phyloP scores from a whole-genome alignment of 2,888 invertebrate genomes.

The Leptopilina myrica region DNA sequence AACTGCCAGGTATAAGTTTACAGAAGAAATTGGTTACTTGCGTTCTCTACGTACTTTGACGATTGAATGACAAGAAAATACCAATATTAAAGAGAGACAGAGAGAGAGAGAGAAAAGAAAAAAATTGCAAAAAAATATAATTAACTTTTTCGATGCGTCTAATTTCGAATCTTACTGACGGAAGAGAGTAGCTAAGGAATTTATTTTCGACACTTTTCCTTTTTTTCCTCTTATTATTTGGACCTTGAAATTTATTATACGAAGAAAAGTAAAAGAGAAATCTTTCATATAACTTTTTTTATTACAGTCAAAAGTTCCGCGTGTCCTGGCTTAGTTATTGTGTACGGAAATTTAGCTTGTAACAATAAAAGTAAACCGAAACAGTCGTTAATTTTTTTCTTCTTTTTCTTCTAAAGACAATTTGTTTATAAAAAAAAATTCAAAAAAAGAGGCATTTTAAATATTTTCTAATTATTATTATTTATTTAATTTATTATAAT shows the following conservation, averaged over 20 bases:
- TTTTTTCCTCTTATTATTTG: background rate
- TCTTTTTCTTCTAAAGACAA: no score
- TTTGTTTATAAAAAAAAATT: no score
- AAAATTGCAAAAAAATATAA: background rate
- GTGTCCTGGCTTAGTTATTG: background rate
- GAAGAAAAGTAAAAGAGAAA: conserved; percentile 33
- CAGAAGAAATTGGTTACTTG: conserved; percentile 17
- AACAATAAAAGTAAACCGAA: background rate
- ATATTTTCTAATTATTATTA: no score
- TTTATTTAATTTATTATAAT: no score
- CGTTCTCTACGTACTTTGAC: background rate
- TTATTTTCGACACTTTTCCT: background rate
- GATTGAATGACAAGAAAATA: background rate
- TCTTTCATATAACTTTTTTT: conserved; percentile 45
- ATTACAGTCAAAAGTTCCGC: background rate
- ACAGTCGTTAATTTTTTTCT: no score
- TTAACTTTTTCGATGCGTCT: background rate
- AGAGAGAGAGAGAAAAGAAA: background rate
- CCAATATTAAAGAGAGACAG: background rate
- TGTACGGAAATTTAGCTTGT: background rate
- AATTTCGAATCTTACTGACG: background rate
- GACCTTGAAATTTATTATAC: background rate
- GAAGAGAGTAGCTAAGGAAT: background rate
- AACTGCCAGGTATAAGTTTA: conserved; percentile 7
- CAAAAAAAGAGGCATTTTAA: no score